Evolutionary conservation across 2,888 invertebrate species (phyloP), one percentile per base, ranked within the genome.

Genomic region (Mesopsocus fuscifrons): DNA sequence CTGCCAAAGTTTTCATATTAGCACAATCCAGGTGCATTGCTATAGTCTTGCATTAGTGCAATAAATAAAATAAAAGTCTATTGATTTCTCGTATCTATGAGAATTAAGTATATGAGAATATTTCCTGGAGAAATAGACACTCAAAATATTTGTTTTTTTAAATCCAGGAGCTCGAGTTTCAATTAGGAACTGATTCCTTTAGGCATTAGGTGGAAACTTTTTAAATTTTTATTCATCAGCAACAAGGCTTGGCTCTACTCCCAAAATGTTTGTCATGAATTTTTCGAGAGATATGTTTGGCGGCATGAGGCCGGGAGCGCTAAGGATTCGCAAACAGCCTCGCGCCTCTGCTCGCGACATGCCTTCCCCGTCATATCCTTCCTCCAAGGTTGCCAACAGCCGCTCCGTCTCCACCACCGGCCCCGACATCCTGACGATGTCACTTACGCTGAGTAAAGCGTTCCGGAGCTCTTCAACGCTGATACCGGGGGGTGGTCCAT

Each of bases 171-270:
- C n/a, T n/a, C n/a, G n/a, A n/a, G n/a, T n/a, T n/a, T n/a, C n/a
- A n/a, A n/a, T n/a, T n/a, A n/a, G n/a, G n/a, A n/a, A n/a, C n/a
- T n/a, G n/a, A n/a, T n/a, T n/a, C n/a, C n/a, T n/a, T n/a, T n/a
- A n/a, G n/a, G n/a, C n/a, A n/a, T n/a, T n/a, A n/a, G n/a, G n/a
- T n/a, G n/a, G n/a, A n/a, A 30, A 20, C 18, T 45, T 32, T 21
- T 30, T 42, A 16, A 17, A 42, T 30, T 34, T 26, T 45, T 35
- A n/a, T n/a, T n/a, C n/a, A n/a, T 33, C 43, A 34, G 20, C 21
- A 17, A 21, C 41, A 16, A 41, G 42, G 23, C 40, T 30, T 13
- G 22, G n/a, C 17, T 18, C 13, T 26, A 16, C 2, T 6, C 8
- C 26, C 9, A 3, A 44, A 9, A 34, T 15, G 15, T 15, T 13